Conservation (phyloP, 2,113 vertebrate genomes). For the Cyanoderma ruficeps region DNA sequence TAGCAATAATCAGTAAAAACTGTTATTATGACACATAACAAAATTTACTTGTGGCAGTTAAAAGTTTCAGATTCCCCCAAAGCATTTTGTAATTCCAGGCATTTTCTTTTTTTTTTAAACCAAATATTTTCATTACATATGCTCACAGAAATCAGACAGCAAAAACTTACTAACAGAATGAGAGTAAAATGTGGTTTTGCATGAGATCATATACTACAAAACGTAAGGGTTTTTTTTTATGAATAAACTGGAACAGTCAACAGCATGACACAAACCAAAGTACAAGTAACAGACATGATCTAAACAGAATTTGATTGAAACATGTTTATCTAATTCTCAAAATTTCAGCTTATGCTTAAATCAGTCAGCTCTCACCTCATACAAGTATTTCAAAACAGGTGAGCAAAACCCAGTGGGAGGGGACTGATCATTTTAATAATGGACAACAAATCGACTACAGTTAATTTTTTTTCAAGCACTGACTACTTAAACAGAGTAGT, state of each 20-base stretch:
- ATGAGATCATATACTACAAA: conserved; percentile 43
- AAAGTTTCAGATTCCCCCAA: not conserved
- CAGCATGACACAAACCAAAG: conserved; percentile 50
- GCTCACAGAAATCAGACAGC: not conserved
- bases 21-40: not conserved
- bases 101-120: not conserved
- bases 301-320: conserved; percentile 56
- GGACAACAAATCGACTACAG: not conserved
- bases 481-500: conserved; percentile 19
- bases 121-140: not conserved
- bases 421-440: not conserved
- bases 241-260: conserved; percentile 55
- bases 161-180: conserved; percentile 6
- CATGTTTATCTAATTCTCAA: conserved; percentile 12
- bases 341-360: conserved; percentile 31
- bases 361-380: conserved; percentile 47
- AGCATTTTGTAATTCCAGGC: not conserved
- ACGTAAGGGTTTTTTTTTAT: not conserved
- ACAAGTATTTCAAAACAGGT: conserved; percentile 49
- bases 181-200: not conserved
- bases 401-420: conserved; percentile 14
- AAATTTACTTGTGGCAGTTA: not conserved
- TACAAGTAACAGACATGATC: conserved; percentile 53
- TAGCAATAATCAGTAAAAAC: not conserved
- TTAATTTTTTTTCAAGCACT: not conserved